phyloP scores from a whole-genome alignment of 2,113 vertebrate genomes.

The Triplophysa dalaica region DNA sequence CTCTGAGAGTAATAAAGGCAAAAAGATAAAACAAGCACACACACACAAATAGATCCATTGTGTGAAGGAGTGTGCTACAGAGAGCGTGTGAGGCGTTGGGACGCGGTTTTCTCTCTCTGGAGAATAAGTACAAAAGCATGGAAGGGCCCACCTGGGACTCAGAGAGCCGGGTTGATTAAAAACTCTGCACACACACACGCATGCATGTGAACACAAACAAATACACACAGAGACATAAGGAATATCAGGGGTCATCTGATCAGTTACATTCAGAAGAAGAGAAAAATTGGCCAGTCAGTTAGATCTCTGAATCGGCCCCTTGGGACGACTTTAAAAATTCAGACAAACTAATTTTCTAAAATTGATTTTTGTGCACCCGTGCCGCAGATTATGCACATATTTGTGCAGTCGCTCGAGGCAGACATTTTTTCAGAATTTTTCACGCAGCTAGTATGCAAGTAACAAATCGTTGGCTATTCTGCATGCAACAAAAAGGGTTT shows the following conservation, averaged over 20 bases:
- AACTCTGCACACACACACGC: constrained; percentile 38
- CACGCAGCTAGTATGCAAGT: neutral
- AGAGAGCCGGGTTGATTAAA: constrained; percentile 48
- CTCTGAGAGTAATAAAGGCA: constrained; percentile 9
- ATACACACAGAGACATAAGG: constrained; percentile 49
- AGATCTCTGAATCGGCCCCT: constrained; percentile 21
- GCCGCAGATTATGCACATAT: neutral
- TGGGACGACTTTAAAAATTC: constrained; percentile 7
- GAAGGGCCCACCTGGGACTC: constrained; percentile 51
- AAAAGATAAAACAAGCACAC: constrained; percentile 7
- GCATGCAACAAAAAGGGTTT: neutral
- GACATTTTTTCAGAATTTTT: neutral
- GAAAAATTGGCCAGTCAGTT: constrained; percentile 39
- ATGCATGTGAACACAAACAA: neutral
- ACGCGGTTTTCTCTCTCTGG: constrained; percentile 56
- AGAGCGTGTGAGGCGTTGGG: constrained; percentile 45
- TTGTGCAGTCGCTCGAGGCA: neutral
- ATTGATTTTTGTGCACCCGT: neutral
- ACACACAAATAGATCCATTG: constrained; percentile 26
- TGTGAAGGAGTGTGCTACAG: constrained; percentile 30
- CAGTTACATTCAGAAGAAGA: constrained; percentile 17
- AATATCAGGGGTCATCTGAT: constrained; percentile 29
- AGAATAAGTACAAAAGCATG: constrained; percentile 49
- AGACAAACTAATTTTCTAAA: neutral
- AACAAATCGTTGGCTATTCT: neutral